Conservation (phyloP, 2,113 vertebrate genomes). For the Galbula dea region DNA sequence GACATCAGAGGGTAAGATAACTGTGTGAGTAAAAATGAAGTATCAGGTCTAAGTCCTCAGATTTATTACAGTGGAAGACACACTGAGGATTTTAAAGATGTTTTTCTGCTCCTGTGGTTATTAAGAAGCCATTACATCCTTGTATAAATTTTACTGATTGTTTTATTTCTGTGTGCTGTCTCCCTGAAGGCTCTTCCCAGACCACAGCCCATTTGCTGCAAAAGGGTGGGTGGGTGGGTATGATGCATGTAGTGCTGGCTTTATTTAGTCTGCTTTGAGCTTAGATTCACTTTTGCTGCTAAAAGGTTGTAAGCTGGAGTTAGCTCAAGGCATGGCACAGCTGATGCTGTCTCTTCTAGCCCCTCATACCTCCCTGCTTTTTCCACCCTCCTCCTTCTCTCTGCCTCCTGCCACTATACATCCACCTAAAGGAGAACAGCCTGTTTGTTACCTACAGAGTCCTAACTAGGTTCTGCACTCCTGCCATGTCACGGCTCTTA, state of each 20-base stretch:
- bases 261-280: rapidly evolving
- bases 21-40: background rate
- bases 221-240: rapidly evolving
- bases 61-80: background rate
- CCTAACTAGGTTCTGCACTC: background rate
- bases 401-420: background rate
- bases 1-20: background rate
- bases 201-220: background rate
- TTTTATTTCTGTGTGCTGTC: background rate
- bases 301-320: background rate
- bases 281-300: background rate
- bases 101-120: rapidly evolving
- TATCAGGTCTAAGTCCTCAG: background rate
- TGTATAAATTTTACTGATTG: background rate
- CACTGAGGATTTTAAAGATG: background rate
- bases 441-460: background rate
- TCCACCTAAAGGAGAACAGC: background rate
- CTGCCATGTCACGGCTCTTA: background rate
- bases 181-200: background rate
- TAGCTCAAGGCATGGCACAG: background rate
- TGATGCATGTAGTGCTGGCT: rapidly evolving
- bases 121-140: background rate
- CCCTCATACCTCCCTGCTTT: rapidly evolving
- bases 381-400: background rate
- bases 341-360: background rate